phyloP scores from a whole-genome alignment of 2,888 invertebrate genomes.

The Aricia artaxerxes region DNA sequence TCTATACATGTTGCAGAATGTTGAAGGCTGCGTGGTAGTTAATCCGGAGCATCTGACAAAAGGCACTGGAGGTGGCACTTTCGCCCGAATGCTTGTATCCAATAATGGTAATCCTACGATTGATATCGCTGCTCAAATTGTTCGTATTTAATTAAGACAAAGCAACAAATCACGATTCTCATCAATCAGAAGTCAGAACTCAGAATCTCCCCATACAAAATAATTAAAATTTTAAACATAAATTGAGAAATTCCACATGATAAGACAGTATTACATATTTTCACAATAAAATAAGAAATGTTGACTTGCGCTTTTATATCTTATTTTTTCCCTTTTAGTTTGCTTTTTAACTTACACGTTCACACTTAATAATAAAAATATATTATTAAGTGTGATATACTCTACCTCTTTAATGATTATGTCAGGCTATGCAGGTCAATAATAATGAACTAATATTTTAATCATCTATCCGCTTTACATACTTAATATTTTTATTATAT shows the following conservation, averaged over 20 bases:
- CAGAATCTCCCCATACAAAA: neutral
- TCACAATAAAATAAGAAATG: neutral
- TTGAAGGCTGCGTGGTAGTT: constrained; percentile 88
- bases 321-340: no score
- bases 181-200: neutral
- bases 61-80: constrained; percentile 87
- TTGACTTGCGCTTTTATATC: neutral
- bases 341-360: no score
- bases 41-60: constrained; percentile 93
- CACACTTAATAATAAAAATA: no score
- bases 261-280: neutral
- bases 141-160: constrained; percentile 58
- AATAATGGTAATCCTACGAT: constrained; percentile 46
- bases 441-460: no score
- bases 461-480: no score
- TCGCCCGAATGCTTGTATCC: constrained; percentile 84
- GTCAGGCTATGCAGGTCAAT: no score
- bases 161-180: neutral
- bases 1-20: constrained; percentile 77
- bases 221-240: neutral
- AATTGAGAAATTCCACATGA: no score
- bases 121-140: constrained; percentile 62
- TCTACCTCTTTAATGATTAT: no score
- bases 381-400: no score
- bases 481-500: no score